Base-by-base conservation (phyloP, 2,888 invertebrate species). In the Trimorus sp. region DNA sequence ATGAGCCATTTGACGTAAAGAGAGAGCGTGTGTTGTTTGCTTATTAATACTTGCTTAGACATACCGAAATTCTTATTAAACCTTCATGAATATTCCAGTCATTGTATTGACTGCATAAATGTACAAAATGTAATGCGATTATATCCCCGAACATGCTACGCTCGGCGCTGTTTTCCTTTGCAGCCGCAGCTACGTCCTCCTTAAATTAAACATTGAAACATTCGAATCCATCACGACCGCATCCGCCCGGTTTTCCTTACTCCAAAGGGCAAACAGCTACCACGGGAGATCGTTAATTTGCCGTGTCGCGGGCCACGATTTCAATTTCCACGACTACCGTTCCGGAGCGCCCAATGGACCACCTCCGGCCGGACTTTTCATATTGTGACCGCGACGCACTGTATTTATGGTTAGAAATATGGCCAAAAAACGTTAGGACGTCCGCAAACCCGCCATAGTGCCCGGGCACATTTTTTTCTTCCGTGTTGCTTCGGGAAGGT, bases 381-480 rank as follows among this genome's bases (percentile, higher is more conserved):
- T 90, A 90, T 89, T 89, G 87, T 91, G 91, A 88, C 90, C 91
- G 89, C 89, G 85, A 86, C 80, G 82, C 84, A 86, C 86, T 88
- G 89, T 89, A 90, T 90, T 91, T 90, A 90, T 88, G 88, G 88
- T 87, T 88, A 89, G 82, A 88, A 90, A 89, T 90, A 91, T 90
- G 91, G 87, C 85, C 89, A 89, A 85, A 86, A 88, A 88, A 88
- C 89, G 87, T 90, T 90, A 90, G 90, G 89, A 88, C 88, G 88
- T 90, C 89, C 85, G 85, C 86, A 89, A 90, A 90, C 88, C 87
- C 69, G 70, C 79, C 83, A 85, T 84, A 84, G 85, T 86, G 53
- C 85, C 54, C 7, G 14, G 11, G 1, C 12, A 16, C 9, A 36
- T 75, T 79, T 82, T 82, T 84, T 80, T 70, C 60, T 48, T 60